A percentile compares a stretch with the other conserved stretches of the same genome.
Conservation (phyloP, 2,888 invertebrate genomes). For the Nowickia ferox region DNA sequence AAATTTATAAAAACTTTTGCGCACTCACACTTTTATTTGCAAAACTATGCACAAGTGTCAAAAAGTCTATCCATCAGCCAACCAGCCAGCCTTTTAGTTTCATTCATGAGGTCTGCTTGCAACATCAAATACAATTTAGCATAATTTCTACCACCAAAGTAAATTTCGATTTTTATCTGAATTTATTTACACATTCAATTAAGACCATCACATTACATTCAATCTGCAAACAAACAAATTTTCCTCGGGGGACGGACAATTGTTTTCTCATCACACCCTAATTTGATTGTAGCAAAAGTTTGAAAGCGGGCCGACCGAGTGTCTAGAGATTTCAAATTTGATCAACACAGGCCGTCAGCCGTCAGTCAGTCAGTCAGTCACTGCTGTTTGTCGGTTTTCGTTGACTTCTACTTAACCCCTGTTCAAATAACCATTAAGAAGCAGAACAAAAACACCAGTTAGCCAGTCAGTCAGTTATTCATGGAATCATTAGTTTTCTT, state of each 20-base stretch:
- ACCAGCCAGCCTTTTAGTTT: conserved; percentile 33
- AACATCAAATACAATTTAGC: conserved; percentile 45
- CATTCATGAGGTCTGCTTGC: conserved; percentile 22
- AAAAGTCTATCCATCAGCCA: conserved; percentile 29
- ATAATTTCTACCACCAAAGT: conserved; percentile 68
- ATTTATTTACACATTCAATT: conserved; percentile 83
- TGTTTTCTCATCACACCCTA: conserved; percentile 83
- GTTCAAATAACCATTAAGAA: conserved; percentile 22
- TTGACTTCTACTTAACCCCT: conserved; percentile 82
- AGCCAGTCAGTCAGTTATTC: conserved; percentile 54
- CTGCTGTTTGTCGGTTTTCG: conserved; percentile 74
- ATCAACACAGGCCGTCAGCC: conserved; percentile 46
- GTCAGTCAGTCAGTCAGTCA: conserved; percentile 15
- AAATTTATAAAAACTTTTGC: not conserved
- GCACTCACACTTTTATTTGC: conserved; percentile 18
- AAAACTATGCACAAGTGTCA: conserved; percentile 49
- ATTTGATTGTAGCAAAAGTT: conserved; percentile 80
- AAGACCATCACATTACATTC: conserved; percentile 76
- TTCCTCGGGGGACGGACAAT: conserved; percentile 81
- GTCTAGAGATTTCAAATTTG: conserved; percentile 56
- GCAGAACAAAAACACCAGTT: conserved; percentile 61
- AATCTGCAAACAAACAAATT: conserved; percentile 78
- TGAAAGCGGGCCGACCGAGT: not conserved
- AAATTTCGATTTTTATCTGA: conserved; percentile 73
- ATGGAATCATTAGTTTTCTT: conserved; percentile 73